Conservation (phyloP, 2,888 invertebrate genomes). For the Micoletzkya japonica region DNA sequence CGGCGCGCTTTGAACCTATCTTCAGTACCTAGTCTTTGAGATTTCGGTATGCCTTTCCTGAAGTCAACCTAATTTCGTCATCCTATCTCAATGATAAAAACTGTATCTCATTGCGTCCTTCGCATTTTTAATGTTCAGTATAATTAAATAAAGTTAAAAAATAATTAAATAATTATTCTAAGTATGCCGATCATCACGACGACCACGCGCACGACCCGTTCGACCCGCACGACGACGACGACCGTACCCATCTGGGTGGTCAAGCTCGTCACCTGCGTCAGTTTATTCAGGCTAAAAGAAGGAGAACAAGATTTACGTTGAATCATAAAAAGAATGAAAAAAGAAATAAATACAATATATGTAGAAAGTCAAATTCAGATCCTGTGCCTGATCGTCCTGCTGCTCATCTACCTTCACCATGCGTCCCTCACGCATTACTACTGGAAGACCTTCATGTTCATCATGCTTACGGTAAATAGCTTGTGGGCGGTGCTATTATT, state of each 20-base stretch:
- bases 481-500: too few species aligned
- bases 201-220: conserved; percentile 5
- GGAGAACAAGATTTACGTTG: neutral
- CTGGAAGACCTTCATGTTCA: conserved; percentile 29
- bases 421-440: neutral
- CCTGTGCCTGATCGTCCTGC: conserved; percentile 15
- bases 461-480: conserved; percentile 27
- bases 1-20: too few species aligned
- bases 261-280: conserved; percentile 27
- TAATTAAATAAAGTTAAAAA: neutral
- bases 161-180: neutral
- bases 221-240: conserved; percentile 8
- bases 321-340: neutral
- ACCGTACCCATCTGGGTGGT: conserved; percentile 29
- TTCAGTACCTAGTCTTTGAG: too few species aligned
- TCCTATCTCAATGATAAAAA: too few species aligned
- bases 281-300: neutral
- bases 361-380: conserved; percentile 1
- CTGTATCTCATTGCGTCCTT: too few species aligned
- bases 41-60: too few species aligned
- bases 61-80: too few species aligned
- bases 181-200: conserved; percentile 24
- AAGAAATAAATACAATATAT: neutral
- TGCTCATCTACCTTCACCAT: conserved; percentile 17
- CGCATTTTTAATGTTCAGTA: too few species aligned